Base-by-base conservation (phyloP, 2,888 invertebrate genomes). In the Megamerina dolium region DNA sequence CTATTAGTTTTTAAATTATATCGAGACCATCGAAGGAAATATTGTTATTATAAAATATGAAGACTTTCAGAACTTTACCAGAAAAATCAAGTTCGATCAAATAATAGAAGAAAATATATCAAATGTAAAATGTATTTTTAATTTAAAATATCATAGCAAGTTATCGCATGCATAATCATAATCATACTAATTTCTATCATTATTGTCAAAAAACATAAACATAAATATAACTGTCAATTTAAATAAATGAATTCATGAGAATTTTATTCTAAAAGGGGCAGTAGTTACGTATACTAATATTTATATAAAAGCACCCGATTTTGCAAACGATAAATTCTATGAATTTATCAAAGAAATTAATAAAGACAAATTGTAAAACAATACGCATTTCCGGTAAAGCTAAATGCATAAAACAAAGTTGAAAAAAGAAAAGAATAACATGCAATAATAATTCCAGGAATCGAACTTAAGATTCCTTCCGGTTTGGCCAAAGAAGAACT, bases 1-100 rank as follows among this genome's bases (percentile, higher is more conserved):
- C 31, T 37, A 36, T 30, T 36, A 37, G 5, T 31, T 42, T 36
- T 42, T 31, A 2, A 42, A 37, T 31, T 14, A 37, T 4, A 8
- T 37, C 3, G 42, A 42, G 37, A 37, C 1, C 12, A 10, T 20
- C 2, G 30, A 41, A 36, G 35, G 21, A 35, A 36, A 30, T 20
- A 26, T 18, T 34, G 34, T 32, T 9, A 27, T 13, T 12, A 19
- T 41, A 34, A 26, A 33, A 21, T 26, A 23, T 12, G 34, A 41
- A 16, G 12, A 33, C 21, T 13, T 12, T 14, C 19, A 14, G 12
- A 32, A 30, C 23, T 14, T 21, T 17, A 20, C 3, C 6, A 14
- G 6, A 8, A 40, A 40, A 40, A 40, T 26, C 5, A 3, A 18
- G 16, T 21, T 40, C 17, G 16, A 18, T 20, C 8, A 42, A 36